Evolutionary conservation across 2,113 vertebrate genomes (phyloP).

Genomic region (Agelaius tricolor): DNA sequence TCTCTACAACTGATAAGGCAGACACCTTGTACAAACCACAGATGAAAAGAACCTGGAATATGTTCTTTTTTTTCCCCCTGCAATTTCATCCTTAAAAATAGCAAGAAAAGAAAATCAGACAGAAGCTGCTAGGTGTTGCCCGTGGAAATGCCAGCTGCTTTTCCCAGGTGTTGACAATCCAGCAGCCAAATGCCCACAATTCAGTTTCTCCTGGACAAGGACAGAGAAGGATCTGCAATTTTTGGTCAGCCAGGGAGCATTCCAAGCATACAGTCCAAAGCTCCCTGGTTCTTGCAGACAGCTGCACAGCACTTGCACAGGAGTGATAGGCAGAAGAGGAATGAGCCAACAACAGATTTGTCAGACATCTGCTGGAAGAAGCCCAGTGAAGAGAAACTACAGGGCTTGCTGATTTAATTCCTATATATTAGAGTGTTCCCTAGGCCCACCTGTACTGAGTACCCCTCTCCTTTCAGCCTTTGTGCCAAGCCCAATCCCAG

Average conservation of each 20-base stretch:
- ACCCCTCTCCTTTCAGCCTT: neutral
- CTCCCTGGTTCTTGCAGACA: neutral
- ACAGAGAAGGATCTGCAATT: neutral
- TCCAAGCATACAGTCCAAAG: neutral
- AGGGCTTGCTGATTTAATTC: neutral
- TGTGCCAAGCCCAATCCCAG: accelerated
- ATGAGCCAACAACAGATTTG: neutral
- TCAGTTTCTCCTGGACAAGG: neutral
- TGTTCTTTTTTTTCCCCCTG: neutral
- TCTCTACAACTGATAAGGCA: neutral
- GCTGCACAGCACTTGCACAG: neutral
- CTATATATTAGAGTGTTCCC: neutral
- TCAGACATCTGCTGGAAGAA: neutral
- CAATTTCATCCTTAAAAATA: neutral
- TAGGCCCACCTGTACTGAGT: neutral
- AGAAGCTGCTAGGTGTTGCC: neutral
- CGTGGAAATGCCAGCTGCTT: neutral
- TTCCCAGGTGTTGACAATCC: neutral
- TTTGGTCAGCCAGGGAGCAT: neutral
- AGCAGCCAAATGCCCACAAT: neutral
- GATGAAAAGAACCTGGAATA: neutral
- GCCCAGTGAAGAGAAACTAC: neutral
- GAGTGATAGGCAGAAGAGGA: neutral
- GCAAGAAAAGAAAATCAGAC: neutral
- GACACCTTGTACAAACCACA: neutral